These are phyloP conservation scores for Lophotis ruficrista DNA, from an alignment of 2,113 vertebrate genomes.

Conservation along the genomic window DNA sequence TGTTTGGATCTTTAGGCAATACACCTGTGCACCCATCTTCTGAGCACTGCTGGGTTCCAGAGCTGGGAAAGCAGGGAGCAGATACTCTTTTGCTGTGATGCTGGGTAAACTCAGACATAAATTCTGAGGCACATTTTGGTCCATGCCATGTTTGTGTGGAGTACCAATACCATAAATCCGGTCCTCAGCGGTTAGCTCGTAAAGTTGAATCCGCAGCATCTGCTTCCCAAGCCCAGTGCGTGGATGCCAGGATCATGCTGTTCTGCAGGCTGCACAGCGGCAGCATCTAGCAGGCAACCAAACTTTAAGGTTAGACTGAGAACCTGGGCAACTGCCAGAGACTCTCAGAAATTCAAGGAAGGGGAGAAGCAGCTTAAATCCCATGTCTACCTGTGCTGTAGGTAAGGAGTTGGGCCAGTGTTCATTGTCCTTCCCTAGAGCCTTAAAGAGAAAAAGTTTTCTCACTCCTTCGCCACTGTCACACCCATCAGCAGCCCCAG, in stretches of 20 bases:
- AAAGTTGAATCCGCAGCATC: rapidly evolving
- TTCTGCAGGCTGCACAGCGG: not conserved
- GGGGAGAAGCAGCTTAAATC: not conserved
- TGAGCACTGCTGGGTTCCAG: not conserved
- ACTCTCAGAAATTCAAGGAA: not conserved
- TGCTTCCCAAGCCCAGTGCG: rapidly evolving
- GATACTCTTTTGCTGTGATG: not conserved
- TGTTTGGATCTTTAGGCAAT: slow-evolving; percentile 9
- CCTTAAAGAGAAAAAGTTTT: not conserved
- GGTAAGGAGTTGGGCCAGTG: not conserved
- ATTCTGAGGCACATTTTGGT: not conserved
- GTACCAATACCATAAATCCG: not conserved
- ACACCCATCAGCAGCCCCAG: rapidly evolving
- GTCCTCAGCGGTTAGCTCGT: rapidly evolving
- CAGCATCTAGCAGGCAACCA: not conserved
- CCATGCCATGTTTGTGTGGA: rapidly evolving
- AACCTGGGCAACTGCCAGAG: not conserved
- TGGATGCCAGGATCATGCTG: not conserved
- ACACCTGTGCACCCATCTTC: not conserved
- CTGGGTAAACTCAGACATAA: not conserved
- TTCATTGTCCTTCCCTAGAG: rapidly evolving
- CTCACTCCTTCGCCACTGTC: not conserved
- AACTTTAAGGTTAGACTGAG: not conserved
- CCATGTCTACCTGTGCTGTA: rapidly evolving
- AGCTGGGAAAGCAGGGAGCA: not conserved